phyloP scores from a whole-genome alignment of 2,113 vertebrate genomes.

The Gnathonemus longibarbis region DNA sequence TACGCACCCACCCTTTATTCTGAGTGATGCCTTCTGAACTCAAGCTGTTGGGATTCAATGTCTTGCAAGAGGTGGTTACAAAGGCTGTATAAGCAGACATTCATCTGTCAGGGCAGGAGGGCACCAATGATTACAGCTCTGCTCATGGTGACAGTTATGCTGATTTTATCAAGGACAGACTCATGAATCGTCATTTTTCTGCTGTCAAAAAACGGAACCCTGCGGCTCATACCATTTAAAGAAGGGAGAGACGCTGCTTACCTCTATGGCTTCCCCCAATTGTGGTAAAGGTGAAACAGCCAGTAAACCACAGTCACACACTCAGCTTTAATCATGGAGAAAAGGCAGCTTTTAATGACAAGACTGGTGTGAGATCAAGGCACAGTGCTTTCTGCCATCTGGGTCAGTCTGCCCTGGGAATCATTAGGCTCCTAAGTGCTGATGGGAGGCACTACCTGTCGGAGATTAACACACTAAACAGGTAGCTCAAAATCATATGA shows the following conservation, averaged over 20 bases:
- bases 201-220: neutral
- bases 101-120: neutral
- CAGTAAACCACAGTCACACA: slow-evolving; percentile 22
- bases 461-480: neutral
- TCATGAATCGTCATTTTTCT: neutral
- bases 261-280: neutral
- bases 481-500: neutral
- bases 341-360: slow-evolving; percentile 42
- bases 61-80: neutral
- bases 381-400: neutral
- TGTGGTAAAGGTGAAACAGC: neutral
- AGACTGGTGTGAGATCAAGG: neutral
- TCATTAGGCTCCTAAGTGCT: neutral
- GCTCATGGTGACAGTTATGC: neutral
- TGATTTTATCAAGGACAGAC: neutral
- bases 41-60: neutral
- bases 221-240: neutral
- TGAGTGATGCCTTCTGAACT: neutral
- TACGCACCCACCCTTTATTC: neutral
- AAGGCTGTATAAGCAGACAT: neutral
- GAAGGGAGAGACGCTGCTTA: neutral
- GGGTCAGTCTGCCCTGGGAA: neutral
- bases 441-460: neutral
- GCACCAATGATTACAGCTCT: neutral
- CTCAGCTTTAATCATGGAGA: slow-evolving; percentile 37